Evolutionary conservation across 2,888 invertebrate genomes (phyloP), one percentile per base, ranked within the genome.

Genomic region (Catocala nupta): DNA sequence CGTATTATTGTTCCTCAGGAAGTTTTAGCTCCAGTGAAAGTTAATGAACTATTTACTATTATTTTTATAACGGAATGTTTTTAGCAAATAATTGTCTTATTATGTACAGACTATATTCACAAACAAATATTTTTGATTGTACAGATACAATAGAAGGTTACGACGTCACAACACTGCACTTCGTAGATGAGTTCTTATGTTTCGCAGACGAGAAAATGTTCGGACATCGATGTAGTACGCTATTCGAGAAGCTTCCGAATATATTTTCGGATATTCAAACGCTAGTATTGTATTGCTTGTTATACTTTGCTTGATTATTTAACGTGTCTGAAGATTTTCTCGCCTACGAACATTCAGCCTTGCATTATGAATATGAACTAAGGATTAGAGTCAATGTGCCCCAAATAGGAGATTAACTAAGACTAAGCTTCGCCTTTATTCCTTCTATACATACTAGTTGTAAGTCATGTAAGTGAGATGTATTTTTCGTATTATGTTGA

Each of bases 391-490:
- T 80, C 71, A 70, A 78, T 68, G 83, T 81, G 81, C 79, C 86
- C 87, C 83, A 83, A 82, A 75, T 77, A 81, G 74, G 72, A 75
- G 55, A 74, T 78, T 80, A 78, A 71, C 59, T 81, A 84, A 88
- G 89, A 89, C 85, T 86, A 87, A 87, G 87, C 87, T 88, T 90
- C 81, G 88, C 89, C 88, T 89, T 88, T 82, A 71, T 72, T 73
- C 83, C 87, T 85, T 88, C 84, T 89, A 88, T 89, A 89, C 87
- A 88, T 83, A 81, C 72, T 81, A 82, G 76, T 72, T 61, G 70
- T 81, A 83, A 83, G 81, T 68, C 72, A 75, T 80, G 60, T 82
- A 84, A 81, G 79, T 83, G 80, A 86, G 81, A 86, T 83, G 84
- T 86, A 86, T 85, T 84, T 84, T 82, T 85, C 77, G 66, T 85